These are phyloP conservation scores for Peromyscus maniculatus DNA, from an alignment of 2,113 vertebrate species.

Conservation along the genomic window DNA sequence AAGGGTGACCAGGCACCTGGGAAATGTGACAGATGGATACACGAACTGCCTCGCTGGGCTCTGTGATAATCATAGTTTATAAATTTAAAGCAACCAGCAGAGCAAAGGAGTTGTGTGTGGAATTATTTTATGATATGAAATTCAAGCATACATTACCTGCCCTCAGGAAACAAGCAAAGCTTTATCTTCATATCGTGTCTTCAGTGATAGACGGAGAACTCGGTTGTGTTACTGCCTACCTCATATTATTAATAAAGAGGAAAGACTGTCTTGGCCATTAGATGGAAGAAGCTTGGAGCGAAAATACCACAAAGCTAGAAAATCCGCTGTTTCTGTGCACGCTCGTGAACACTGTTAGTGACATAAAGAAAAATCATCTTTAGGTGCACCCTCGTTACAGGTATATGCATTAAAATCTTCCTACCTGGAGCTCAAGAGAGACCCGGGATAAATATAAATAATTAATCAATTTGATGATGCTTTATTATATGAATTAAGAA, in stretches of 20 bases:
- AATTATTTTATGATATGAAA: background rate
- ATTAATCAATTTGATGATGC: background rate
- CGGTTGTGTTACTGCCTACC: background rate
- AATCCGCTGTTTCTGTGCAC: background rate
- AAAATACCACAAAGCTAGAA: background rate
- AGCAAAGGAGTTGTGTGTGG: background rate
- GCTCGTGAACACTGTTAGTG: background rate
- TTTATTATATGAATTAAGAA: slow-evolving; percentile 3
- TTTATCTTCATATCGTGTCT: background rate
- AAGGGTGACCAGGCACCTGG: background rate
- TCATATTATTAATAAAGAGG: slow-evolving; percentile 3
- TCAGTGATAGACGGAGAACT: background rate
- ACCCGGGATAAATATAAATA: background rate
- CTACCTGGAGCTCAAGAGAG: background rate
- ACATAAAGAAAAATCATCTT: background rate
- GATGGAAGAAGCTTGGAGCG: background rate
- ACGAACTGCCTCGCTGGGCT: background rate
- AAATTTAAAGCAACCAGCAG: background rate
- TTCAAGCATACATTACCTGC: background rate
- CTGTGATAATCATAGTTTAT: background rate
- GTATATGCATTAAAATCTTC: background rate
- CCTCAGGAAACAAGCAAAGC: slow-evolving; percentile 13
- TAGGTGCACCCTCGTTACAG: background rate
- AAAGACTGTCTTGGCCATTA: background rate
- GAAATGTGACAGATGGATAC: background rate